phyloP scores from a whole-genome alignment of 2,113 vertebrate species.

The Hypocryptadius cinnamomeus region DNA sequence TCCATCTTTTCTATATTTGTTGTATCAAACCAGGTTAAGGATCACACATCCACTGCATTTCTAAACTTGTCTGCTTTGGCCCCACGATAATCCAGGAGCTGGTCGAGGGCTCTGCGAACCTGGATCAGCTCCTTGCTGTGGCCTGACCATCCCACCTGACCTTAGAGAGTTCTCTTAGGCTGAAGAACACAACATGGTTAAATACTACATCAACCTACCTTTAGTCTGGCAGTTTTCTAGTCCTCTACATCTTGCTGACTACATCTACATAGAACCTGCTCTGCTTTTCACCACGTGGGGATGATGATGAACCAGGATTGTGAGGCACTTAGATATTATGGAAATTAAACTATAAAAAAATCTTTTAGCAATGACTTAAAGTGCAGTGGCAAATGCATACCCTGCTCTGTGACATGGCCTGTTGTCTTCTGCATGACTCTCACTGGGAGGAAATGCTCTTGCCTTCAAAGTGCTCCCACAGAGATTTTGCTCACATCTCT shows the following conservation, averaged over 20 bases:
- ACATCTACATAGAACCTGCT: not conserved
- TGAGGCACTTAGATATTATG: not conserved
- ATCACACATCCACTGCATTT: not conserved
- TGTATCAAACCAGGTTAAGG: not conserved
- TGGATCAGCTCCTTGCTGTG: not conserved
- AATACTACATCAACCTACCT: not conserved
- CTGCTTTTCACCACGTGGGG: not conserved
- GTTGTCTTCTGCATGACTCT: not conserved
- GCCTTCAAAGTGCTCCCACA: not conserved
- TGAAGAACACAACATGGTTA: not conserved
- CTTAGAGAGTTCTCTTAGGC: not conserved
- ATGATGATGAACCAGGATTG: not conserved
- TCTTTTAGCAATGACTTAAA: not conserved
- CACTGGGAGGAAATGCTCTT: not conserved
- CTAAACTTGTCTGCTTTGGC: not conserved
- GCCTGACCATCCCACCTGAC: not conserved
- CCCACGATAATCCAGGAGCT: not conserved
- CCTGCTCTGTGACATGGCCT: not conserved
- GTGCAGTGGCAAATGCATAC: not conserved
- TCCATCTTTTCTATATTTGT: not conserved
- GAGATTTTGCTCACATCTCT: not conserved
- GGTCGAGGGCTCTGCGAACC: rapidly evolving
- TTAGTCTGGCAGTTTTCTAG: not conserved
- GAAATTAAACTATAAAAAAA: not conserved
- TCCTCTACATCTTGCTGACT: not conserved